Percentiles rank a stretch among this genome's conserved stretches.
Conservation (phyloP, 2,888 invertebrate species). For the Synergus umbraculus region DNA sequence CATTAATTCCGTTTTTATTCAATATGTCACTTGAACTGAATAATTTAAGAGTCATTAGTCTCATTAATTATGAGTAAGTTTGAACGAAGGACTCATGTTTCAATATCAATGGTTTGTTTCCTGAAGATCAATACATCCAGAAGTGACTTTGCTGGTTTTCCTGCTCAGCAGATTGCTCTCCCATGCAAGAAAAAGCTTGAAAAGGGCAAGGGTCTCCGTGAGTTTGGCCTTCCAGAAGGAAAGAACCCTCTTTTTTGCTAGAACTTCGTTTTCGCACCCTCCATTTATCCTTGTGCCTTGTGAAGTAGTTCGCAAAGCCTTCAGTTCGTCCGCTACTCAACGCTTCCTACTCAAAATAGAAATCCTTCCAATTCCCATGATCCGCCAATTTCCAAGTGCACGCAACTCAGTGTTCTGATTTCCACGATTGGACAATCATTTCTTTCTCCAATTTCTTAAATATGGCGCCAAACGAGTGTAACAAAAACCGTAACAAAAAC, state of each 20-base stretch:
- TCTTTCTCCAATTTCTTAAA: not conserved
- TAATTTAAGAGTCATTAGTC: not conserved
- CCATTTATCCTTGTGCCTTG: slow-evolving; percentile 53
- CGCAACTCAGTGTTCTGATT: not conserved
- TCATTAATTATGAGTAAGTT: not conserved
- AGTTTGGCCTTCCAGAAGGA: not conserved
- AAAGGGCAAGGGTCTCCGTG: not conserved
- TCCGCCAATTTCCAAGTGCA: not conserved
- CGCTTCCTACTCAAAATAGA: slow-evolving; percentile 2
- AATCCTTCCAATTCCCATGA: slow-evolving; percentile 21
- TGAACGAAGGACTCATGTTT: not conserved
- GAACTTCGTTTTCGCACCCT: slow-evolving; percentile 22
- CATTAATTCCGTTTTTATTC: too few species aligned
- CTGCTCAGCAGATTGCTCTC: not conserved
- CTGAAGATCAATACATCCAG: not conserved
- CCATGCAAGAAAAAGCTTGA: slow-evolving; percentile 8
- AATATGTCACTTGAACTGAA: not conserved
- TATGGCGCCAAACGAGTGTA: not conserved
- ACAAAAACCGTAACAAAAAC: not conserved
- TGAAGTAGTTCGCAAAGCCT: slow-evolving; percentile 66
- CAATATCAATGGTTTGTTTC: not conserved
- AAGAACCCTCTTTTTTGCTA: slow-evolving; percentile 6
- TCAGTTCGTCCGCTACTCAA: slow-evolving; percentile 54
- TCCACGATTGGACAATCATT: not conserved
- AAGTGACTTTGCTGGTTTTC: not conserved